Conservation (phyloP, 2,113 vertebrate species). For the Colius striatus region DNA sequence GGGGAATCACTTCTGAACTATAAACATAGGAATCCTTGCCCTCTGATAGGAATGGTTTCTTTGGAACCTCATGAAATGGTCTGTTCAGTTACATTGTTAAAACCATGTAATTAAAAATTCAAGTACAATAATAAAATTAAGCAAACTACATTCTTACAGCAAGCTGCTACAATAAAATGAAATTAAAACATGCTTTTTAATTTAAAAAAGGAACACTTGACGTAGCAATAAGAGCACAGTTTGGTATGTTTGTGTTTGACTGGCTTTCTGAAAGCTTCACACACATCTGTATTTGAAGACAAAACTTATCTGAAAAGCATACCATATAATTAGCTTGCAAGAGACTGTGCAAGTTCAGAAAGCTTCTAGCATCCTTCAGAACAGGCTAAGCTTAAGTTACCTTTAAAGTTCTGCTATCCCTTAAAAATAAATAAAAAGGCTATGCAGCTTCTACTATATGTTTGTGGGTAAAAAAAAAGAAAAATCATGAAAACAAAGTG, state of each 20-base stretch:
- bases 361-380: conserved; percentile 66
- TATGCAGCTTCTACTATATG: conserved; percentile 58
- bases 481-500: conserved; percentile 25
- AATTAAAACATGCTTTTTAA: conserved; percentile 78
- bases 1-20: conserved; percentile 34
- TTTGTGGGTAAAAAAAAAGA: background rate
- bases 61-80: conserved; percentile 74
- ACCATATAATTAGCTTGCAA: conserved; percentile 59
- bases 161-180: conserved; percentile 79
- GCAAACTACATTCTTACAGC: conserved; percentile 77
- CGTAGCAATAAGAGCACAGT: conserved; percentile 91
- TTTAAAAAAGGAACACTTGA: conserved; percentile 88
- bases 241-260: conserved; percentile 83
- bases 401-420: conserved; percentile 68
- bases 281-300: conserved; percentile 57
- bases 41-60: conserved; percentile 79
- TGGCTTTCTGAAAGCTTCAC: conserved; percentile 74
- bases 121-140: conserved; percentile 82
- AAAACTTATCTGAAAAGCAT: conserved; percentile 64
- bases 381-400: conserved; percentile 48
- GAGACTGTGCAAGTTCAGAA: conserved; percentile 69
- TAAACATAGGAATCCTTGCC: conserved; percentile 68
- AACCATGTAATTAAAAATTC: conserved; percentile 84
- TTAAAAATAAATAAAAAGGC: conserved; percentile 65
- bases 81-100: conserved; percentile 78